Evolutionary conservation across 2,888 invertebrate species (phyloP).

Genomic region (Ceratothoa steindachneri): DNA sequence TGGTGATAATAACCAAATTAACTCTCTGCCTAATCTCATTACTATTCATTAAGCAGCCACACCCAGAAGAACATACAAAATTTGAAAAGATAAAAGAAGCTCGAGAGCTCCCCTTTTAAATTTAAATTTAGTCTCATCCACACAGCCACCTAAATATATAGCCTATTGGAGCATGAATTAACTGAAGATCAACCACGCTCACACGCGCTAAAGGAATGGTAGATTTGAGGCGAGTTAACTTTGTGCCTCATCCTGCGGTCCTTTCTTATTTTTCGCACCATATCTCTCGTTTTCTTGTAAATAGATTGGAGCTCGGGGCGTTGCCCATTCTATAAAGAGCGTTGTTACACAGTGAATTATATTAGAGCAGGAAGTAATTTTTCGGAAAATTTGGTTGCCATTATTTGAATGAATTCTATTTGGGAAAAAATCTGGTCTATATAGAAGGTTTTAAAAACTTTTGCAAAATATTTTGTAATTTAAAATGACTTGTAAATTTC

Average conservation of each 20-base stretch:
- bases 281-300: conserved; percentile 1
- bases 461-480: neutral
- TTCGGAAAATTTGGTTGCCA: neutral
- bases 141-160: neutral
- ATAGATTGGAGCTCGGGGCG: neutral
- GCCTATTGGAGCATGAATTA: neutral
- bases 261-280: neutral
- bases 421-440: too few relatives aligned
- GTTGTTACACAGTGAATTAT: neutral
- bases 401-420: neutral
- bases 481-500: neutral
- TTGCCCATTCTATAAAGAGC: neutral
- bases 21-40: neutral
- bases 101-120: neutral
- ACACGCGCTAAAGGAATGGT: neutral
- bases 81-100: neutral
- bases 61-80: neutral
- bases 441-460: neutral
- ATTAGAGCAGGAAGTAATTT: neutral
- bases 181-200: neutral
- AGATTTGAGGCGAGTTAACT: neutral
- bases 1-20: neutral
- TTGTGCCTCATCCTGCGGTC: neutral
- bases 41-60: neutral
- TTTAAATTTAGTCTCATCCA: conserved; percentile 5